Conservation (phyloP, 2,113 vertebrate species). For the Axis porcinus region DNA sequence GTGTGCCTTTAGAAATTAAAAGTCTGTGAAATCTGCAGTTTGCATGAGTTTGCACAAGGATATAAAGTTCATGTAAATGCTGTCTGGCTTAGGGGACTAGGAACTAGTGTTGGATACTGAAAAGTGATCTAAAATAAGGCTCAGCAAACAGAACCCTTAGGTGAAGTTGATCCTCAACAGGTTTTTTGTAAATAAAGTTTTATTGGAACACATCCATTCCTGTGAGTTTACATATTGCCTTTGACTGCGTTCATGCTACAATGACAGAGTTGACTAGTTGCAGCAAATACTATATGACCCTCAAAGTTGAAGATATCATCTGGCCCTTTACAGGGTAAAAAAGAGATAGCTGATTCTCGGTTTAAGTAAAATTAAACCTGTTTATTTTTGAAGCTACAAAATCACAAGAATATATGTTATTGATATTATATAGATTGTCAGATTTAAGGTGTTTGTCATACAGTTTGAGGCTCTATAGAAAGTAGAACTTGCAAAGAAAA, state of each 20-base stretch:
- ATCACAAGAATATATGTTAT: not conserved
- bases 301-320: not conserved
- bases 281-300: not conserved
- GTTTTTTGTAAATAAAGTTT: constrained; percentile 14
- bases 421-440: not conserved
- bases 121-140: not conserved
- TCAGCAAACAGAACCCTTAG: not conserved
- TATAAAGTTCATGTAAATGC: constrained; percentile 4
- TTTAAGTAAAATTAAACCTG: not conserved
- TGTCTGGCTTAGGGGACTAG: not conserved
- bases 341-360: not conserved
- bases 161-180: not conserved
- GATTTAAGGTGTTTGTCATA: not conserved
- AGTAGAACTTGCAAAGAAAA: not conserved
- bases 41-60: not conserved
- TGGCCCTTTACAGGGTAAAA: not conserved
- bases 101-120: not conserved
- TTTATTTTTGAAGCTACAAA: not conserved
- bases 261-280: not conserved
- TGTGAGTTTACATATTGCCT: not conserved
- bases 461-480: not conserved
- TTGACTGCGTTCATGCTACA: not conserved
- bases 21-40: not conserved
- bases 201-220: not conserved
- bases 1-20: constrained; percentile 36